phyloP scores from a whole-genome alignment of 2,113 vertebrate genomes.

The Hippopotamus amphibius region DNA sequence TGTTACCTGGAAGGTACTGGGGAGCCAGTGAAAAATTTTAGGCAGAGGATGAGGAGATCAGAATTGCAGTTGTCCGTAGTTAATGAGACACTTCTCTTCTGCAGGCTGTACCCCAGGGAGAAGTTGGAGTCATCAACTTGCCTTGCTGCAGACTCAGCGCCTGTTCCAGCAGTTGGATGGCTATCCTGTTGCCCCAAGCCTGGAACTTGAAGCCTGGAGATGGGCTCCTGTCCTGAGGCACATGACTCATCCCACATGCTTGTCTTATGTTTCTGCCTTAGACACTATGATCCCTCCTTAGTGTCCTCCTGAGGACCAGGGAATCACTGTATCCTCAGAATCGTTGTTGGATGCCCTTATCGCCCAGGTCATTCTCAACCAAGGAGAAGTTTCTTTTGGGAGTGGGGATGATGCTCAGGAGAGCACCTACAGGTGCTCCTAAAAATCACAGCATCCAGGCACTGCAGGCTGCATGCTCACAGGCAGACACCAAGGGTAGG shows the following conservation, averaged over 20 bases:
- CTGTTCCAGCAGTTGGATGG: background rate
- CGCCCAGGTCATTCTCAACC: background rate
- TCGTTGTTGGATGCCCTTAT: background rate
- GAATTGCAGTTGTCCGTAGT: background rate
- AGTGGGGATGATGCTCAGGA: background rate
- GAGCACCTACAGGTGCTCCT: background rate
- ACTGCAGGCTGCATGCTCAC: background rate
- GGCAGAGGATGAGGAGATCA: background rate
- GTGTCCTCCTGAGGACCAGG: background rate
- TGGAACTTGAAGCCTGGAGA: background rate
- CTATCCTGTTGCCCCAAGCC: background rate
- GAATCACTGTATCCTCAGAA: background rate
- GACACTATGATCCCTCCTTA: background rate
- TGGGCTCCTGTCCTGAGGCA: background rate
- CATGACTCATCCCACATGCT: background rate
- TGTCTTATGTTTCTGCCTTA: background rate
- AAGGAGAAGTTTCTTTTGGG: background rate
- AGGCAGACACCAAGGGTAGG: background rate
- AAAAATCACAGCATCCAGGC: background rate
- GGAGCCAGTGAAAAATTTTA: background rate
- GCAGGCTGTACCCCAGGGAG: background rate
- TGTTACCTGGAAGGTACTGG: background rate
- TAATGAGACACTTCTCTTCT: background rate
- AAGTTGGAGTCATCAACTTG: background rate
- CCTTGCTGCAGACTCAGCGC: background rate